Conservation (phyloP, 2,113 vertebrate species). For the Gobius niger region DNA sequence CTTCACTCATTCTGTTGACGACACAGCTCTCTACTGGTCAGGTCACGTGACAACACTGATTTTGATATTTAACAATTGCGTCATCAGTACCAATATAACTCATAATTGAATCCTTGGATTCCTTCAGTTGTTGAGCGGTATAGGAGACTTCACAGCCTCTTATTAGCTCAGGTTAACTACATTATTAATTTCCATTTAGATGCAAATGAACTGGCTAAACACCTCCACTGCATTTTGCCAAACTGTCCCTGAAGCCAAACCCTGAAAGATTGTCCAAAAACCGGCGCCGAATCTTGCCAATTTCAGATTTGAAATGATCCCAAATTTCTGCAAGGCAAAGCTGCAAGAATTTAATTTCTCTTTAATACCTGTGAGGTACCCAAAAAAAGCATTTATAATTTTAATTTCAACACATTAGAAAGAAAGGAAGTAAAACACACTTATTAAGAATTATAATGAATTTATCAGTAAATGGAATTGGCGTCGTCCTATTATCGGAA, state of each 20-base stretch:
- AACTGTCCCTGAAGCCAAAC: slow-evolving; percentile 39
- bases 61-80: too few relatives aligned
- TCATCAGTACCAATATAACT: too few relatives aligned
- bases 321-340: slow-evolving; percentile 42
- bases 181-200: not conserved
- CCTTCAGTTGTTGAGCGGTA: too few relatives aligned
- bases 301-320: slow-evolving; percentile 38
- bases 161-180: not conserved
- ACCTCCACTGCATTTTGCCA: slow-evolving; percentile 19
- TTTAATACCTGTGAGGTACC: slow-evolving; percentile 44
- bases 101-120: too few relatives aligned
- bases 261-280: slow-evolving; percentile 20
- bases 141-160: not conserved
- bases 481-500: too few relatives aligned
- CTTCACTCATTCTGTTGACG: too few relatives aligned
- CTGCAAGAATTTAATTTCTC: slow-evolving; percentile 54
- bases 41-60: too few relatives aligned
- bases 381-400: not conserved
- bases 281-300: slow-evolving; percentile 22
- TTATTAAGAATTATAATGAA: too few relatives aligned
- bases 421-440: too few relatives aligned
- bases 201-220: slow-evolving; percentile 17
- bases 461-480: not conserved
- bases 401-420: not conserved
- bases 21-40: too few relatives aligned